Percentiles rank a stretch among this genome's conserved stretches.
phyloP scores from a whole-genome alignment of 2,113 vertebrate species.

The Gorsachius goisagi region DNA sequence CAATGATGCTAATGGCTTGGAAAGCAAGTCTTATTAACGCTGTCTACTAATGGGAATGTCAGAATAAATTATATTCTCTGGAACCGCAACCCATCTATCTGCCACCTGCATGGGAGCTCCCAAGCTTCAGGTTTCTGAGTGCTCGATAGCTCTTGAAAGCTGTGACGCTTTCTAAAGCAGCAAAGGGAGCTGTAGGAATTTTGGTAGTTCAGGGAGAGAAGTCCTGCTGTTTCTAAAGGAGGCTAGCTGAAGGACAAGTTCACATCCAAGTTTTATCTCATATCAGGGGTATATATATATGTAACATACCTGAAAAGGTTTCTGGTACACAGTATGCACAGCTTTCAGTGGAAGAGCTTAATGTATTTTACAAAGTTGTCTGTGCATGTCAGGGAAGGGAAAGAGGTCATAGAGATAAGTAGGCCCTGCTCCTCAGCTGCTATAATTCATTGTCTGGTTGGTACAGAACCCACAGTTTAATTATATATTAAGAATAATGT shows the following conservation, averaged over 20 bases:
- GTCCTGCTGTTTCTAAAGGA: neutral
- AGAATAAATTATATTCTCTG: constrained; percentile 2
- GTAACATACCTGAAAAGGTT: neutral
- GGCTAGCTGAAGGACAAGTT: neutral
- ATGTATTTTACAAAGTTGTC: neutral
- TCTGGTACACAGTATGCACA: neutral
- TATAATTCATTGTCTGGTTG: neutral
- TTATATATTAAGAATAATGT: neutral
- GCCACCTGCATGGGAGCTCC: neutral
- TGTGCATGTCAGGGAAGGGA: neutral
- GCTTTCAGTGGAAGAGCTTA: neutral
- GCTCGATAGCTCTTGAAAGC: neutral
- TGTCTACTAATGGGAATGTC: neutral
- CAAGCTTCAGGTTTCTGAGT: neutral
- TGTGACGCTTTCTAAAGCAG: neutral
- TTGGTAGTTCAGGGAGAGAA: neutral
- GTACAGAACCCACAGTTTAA: neutral
- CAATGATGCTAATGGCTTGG: neutral
- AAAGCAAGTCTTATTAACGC: neutral
- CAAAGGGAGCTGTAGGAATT: neutral
- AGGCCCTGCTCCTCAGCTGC: neutral
- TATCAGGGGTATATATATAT: neutral
- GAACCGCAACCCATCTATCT: neutral
- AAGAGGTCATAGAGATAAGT: neutral
- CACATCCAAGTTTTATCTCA: neutral